Percentiles rank a stretch among this genome's conserved stretches.
phyloP scores from a whole-genome alignment of 2,888 invertebrate genomes.

The Neuroscelio doddi region DNA sequence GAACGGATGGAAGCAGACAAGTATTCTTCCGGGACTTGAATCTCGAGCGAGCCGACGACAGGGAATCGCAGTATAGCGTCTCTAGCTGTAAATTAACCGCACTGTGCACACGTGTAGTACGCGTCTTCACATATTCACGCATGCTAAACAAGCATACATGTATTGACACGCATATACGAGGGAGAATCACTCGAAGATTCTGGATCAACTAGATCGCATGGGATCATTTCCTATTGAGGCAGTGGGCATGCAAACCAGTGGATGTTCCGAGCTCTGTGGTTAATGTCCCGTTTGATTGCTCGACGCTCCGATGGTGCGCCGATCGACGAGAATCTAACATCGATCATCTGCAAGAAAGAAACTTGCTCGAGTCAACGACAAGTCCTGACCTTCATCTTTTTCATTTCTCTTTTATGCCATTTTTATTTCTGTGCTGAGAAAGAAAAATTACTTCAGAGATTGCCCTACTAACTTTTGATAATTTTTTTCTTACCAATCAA shows the following conservation, averaged over 20 bases:
- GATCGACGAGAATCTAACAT: constrained; percentile 28
- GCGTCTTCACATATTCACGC: constrained; percentile 35
- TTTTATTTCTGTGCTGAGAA: too few relatives aligned
- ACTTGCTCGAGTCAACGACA: constrained; percentile 34
- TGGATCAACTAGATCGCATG: constrained; percentile 45
- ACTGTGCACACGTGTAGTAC: constrained; percentile 22
- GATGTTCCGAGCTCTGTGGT: constrained; percentile 61
- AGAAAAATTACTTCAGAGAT: too few relatives aligned
- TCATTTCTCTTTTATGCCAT: constrained; percentile 1
- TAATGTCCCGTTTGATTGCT: constrained; percentile 70
- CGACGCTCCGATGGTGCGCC: constrained; percentile 46
- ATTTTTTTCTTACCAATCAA: too few relatives aligned
- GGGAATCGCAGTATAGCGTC: constrained; percentile 16
- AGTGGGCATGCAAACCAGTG: constrained; percentile 51
- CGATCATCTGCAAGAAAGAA: constrained; percentile 39
- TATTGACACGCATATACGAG: not conserved
- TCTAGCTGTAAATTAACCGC: constrained; percentile 53
- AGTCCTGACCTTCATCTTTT: constrained; percentile 37
- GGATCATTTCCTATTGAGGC: constrained; percentile 56
- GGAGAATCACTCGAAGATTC: constrained; percentile 3
- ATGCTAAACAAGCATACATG: constrained; percentile 21
- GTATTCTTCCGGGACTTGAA: not conserved
- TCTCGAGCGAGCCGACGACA: constrained; percentile 11
- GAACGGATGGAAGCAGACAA: not conserved
- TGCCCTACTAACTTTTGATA: too few relatives aligned